These are phyloP conservation scores for Apantesis nais DNA, from an alignment of 2,888 invertebrate genomes.

Conservation along the genomic window DNA sequence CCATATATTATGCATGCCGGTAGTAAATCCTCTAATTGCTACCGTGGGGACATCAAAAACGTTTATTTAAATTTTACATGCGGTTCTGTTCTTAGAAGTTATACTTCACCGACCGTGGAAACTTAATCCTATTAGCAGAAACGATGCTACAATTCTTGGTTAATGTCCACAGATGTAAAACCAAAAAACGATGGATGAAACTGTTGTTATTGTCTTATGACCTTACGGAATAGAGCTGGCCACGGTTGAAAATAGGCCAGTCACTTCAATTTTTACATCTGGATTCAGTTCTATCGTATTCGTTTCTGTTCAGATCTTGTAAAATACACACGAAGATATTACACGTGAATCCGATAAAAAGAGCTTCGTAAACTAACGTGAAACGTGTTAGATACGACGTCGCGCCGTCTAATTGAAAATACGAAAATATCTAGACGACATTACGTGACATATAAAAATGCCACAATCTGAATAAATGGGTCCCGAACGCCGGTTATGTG, in stretches of 20 bases:
- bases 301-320: background rate
- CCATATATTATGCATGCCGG: slow-evolving; percentile 19
- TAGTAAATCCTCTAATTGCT: slow-evolving; percentile 19
- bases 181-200: background rate
- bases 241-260: background rate
- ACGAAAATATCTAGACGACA: slow-evolving; percentile 70
- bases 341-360: slow-evolving; percentile 16
- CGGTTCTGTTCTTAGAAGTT: slow-evolving; percentile 16
- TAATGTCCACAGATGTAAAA: background rate
- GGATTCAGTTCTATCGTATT: background rate
- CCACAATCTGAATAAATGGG: slow-evolving; percentile 64
- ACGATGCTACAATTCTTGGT: slow-evolving; percentile 8
- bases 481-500: slow-evolving; percentile 3
- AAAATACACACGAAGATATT: background rate
- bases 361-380: slow-evolving; percentile 24
- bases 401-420: slow-evolving; percentile 67
- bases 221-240: background rate
- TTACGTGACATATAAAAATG: slow-evolving; percentile 64
- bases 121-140: slow-evolving; percentile 8
- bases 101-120: slow-evolving; percentile 6
- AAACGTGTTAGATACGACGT: slow-evolving; percentile 47
- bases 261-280: background rate
- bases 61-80: slow-evolving; percentile 21
- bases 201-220: background rate
- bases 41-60: slow-evolving; percentile 20